A percentile compares a stretch with the other conserved stretches of the same genome.
Conservation (phyloP, 1,140 invertebrate species). For the Cepaea nemoralis region DNA sequence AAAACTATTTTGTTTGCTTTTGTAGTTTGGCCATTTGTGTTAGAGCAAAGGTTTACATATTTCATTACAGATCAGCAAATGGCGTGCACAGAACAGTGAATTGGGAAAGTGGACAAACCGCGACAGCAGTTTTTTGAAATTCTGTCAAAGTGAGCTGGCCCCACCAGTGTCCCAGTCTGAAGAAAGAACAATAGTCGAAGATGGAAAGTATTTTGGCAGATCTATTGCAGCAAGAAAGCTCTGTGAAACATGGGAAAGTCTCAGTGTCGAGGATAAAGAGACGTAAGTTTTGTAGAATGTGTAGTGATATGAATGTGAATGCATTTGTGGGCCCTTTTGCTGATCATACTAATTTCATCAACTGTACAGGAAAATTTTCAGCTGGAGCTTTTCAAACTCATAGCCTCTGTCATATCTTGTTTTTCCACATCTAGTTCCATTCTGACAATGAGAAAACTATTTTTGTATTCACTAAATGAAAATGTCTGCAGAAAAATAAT, state of each 20-base stretch:
- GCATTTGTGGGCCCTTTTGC: no score
- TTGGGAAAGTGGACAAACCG: conserved; percentile 31
- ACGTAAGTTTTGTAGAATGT: conserved; percentile 50
- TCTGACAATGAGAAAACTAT: no score
- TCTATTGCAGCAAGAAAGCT: conserved; percentile 43
- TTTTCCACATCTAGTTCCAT: no score
- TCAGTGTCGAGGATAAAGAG: conserved; percentile 56
- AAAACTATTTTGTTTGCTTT: no score
- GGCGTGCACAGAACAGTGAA: conserved; percentile 49
- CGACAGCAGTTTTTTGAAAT: conserved; percentile 55
- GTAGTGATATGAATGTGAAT: not conserved
- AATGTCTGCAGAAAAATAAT: no score
- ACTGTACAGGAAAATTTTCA: no score
- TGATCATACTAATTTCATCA: no score
- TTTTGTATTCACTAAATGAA: no score
- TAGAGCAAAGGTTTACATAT: not conserved
- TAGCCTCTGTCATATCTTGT: no score
- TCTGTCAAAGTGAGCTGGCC: conserved; percentile 43
- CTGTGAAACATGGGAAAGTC: conserved; percentile 58
- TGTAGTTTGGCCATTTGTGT: not conserved
- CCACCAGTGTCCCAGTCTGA: not conserved
- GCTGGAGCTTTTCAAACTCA: no score
- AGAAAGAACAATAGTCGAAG: not conserved
- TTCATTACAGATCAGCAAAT: conserved; percentile 58
- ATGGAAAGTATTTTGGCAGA: conserved; percentile 48